Conservation (phyloP, 2,888 invertebrate genomes). For the Drosophila subsilvestris region DNA sequence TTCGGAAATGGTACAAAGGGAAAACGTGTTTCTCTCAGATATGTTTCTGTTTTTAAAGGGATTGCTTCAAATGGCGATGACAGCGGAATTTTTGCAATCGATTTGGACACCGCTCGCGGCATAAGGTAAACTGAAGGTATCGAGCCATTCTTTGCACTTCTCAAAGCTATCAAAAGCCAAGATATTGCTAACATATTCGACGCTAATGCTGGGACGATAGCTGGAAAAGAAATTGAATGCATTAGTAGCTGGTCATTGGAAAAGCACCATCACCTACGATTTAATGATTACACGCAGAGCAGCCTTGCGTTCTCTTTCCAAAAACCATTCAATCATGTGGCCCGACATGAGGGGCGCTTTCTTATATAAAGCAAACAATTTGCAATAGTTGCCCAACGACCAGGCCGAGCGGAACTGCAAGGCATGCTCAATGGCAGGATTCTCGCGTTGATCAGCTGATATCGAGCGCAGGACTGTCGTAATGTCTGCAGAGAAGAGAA, state of each 20-base stretch:
- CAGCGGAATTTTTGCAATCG: slow-evolving; percentile 92
- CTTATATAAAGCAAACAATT: slow-evolving; percentile 95
- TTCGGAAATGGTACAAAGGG: slow-evolving; percentile 15
- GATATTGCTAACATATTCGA: slow-evolving; percentile 93
- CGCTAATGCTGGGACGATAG: slow-evolving; percentile 96
- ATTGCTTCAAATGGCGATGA: slow-evolving; percentile 71
- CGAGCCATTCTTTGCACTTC: slow-evolving; percentile 95
- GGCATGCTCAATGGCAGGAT: slow-evolving; percentile 93
- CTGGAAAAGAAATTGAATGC: slow-evolving; percentile 86
- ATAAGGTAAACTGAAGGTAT: slow-evolving; percentile 91
- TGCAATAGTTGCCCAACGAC: slow-evolving; percentile 95
- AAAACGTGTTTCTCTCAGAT: slow-evolving; percentile 3
- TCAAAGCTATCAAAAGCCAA: slow-evolving; percentile 93
- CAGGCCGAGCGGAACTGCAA: slow-evolving; percentile 95
- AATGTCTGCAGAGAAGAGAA: slow-evolving; percentile 88
- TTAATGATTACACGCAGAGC: slow-evolving; percentile 97
- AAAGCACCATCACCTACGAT: slow-evolving; percentile 91
- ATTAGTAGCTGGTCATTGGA: not conserved
- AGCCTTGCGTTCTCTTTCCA: slow-evolving; percentile 95
- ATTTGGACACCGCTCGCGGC: slow-evolving; percentile 88
- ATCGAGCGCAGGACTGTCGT: slow-evolving; percentile 95
- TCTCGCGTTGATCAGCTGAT: slow-evolving; percentile 89
- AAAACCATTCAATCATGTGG: slow-evolving; percentile 99
- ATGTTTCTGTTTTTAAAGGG: not conserved
- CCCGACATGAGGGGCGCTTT: slow-evolving; percentile 97